Conservation (phyloP, 2,113 vertebrate genomes). For the Cyanoramphus novaezelandiae region DNA sequence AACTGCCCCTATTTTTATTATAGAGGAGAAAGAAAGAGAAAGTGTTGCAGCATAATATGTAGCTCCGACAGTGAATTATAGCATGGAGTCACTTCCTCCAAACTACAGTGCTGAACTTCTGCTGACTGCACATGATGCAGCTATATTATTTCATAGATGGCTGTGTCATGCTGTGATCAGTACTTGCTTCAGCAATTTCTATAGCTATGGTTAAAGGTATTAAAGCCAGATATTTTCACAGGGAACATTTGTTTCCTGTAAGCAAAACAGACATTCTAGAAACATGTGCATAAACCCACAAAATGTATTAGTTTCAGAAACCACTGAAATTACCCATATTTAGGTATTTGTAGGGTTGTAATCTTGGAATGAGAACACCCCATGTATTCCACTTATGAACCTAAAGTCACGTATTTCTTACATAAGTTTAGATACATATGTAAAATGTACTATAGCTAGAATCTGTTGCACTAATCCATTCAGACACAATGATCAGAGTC, state of each 20-base stretch:
- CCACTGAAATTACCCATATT: not conserved
- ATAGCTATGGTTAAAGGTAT: not conserved
- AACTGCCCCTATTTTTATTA: not conserved
- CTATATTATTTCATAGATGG: slow-evolving; percentile 3
- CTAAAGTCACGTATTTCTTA: not conserved
- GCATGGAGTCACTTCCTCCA: not conserved
- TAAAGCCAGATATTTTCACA: not conserved
- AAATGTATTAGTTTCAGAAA: not conserved
- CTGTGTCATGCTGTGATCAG: not conserved
- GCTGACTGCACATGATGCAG: not conserved
- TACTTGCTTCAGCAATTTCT: not conserved
- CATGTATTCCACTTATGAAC: not conserved
- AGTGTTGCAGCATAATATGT: not conserved
- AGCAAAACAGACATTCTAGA: not conserved
- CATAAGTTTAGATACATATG: not conserved
- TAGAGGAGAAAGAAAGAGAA: not conserved
- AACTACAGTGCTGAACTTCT: not conserved
- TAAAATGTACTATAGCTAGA: not conserved
- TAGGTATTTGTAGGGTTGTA: not conserved
- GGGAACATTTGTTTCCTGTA: not conserved
- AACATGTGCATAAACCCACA: not conserved
- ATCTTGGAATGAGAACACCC: not conserved
- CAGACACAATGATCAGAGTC: not conserved
- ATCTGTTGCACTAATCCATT: not conserved
- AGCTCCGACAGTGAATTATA: not conserved